Evolutionary conservation across 2,113 vertebrate species (phyloP), one percentile per base, ranked within the genome.

Genomic region (Laterallus jamaicensis): DNA sequence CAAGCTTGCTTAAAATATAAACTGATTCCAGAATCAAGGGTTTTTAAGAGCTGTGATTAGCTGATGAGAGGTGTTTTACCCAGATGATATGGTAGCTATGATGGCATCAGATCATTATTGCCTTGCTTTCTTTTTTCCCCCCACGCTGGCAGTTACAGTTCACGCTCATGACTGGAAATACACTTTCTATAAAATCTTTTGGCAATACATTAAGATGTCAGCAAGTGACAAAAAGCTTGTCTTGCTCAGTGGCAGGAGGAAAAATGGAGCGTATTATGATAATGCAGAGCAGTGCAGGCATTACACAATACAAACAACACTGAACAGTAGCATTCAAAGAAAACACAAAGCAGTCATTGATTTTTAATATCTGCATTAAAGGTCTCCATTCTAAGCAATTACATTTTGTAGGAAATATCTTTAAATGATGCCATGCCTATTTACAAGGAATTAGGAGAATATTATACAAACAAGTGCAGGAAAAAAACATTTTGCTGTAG

Each of bases 311-410:
- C 94, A 93, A 94, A 93, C 95, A 96, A 68, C 54, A 52, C 86
- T 75, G 76, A 95, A 77, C 69, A 94, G 31, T 52, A 29, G 69
- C 69, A 67, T n/a, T 92, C 81, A 88, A 77, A 94, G 92, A 78
- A 95, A 92, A 94, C 55, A 94, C 28, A 90, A 94, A 95, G 94
- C 85, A 95, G 83, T 76, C 63, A 82, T 83, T 91, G 92, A 95
- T 88, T 96, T 97, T 95, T 97, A 97, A 95, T 95, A 97, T 69
- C 85, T 95, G 69, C 73, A 83, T 86, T 84, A 95, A 97, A 96
- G 52, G 86, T 83, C 82, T 91, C 80, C 70, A 89, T 83, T 90
- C 76, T 90, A 93, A 81, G 60, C 94, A 96, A 97, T 95, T 96
- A 95, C 71, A 93, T 95, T 96, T 75, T 86, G 82, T 80, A 97